Conservation (phyloP, 1,140 invertebrate species). For the Drosophila pruinosa region DNA sequence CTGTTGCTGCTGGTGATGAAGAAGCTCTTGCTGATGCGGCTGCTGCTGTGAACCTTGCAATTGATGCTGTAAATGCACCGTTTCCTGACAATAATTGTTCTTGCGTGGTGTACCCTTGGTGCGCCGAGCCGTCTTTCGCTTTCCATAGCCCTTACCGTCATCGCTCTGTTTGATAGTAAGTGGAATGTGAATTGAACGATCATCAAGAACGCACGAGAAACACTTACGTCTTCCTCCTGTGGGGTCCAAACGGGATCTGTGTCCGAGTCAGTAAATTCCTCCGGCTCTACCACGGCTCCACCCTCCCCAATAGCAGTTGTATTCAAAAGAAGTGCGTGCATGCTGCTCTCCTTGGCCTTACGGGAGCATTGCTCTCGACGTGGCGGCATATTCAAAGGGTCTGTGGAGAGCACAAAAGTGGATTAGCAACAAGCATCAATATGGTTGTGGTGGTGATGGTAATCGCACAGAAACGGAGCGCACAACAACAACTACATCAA, state of each 20-base stretch:
- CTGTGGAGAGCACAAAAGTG: slow-evolving; percentile 78
- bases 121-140: slow-evolving; percentile 70
- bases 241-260: slow-evolving; percentile 90
- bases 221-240: slow-evolving; percentile 84
- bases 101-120: slow-evolving; percentile 77
- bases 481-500: slow-evolving; percentile 52
- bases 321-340: slow-evolving; percentile 74
- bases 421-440: slow-evolving; percentile 63
- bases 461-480: slow-evolving; percentile 22
- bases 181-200: slow-evolving; percentile 12
- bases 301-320: slow-evolving; percentile 53
- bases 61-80: slow-evolving; percentile 44
- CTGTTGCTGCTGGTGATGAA: slow-evolving; percentile 53
- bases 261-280: slow-evolving; percentile 86
- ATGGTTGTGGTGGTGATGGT: slow-evolving; percentile 1
- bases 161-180: slow-evolving; percentile 62
- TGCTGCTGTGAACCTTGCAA: slow-evolving; percentile 22
- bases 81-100: slow-evolving; percentile 58
- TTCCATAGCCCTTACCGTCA: slow-evolving; percentile 66
- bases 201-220: slow-evolving; percentile 4
- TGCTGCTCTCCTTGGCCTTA: slow-evolving; percentile 86
- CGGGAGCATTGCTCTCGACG: slow-evolving; percentile 86
- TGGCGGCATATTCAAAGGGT: slow-evolving; percentile 84
- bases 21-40: slow-evolving; percentile 43
- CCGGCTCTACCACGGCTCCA: slow-evolving; percentile 81